These are phyloP conservation scores for Setipinna tenuifilis DNA, from an alignment of 2,797 vertebrate genomes.

Conservation along the genomic window DNA sequence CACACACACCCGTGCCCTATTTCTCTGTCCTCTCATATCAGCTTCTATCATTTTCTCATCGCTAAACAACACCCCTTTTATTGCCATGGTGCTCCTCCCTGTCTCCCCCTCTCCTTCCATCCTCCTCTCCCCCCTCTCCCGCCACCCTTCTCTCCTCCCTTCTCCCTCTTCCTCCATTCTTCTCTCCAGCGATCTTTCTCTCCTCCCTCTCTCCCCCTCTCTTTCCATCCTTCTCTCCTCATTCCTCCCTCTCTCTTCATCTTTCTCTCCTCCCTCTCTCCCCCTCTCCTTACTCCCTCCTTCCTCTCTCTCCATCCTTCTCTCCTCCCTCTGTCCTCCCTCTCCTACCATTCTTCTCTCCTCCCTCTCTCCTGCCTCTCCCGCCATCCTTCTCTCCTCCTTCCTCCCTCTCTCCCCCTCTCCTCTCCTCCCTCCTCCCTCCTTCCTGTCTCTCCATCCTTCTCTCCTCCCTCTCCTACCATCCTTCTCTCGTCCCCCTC, in stretches of 20 bases:
- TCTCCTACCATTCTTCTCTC: neutral
- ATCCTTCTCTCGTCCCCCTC: neutral
- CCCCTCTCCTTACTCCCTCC: no score
- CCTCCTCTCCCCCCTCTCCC: no score
- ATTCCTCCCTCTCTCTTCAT: no score
- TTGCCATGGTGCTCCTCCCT: neutral
- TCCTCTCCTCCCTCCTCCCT: neutral
- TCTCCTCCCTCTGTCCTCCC: neutral
- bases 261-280: neutral
- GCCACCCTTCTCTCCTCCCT: neutral
- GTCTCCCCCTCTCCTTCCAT: neutral
- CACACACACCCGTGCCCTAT: neutral
- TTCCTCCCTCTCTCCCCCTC: no score
- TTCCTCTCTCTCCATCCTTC: neutral
- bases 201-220: conserved; percentile 6
- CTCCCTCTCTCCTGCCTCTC: neutral
- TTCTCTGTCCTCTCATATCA: neutral
- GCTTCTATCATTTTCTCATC: neutral
- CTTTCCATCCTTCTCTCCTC: neutral
- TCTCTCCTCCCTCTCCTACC: neutral
- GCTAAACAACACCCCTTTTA: neutral
- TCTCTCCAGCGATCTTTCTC: neutral
- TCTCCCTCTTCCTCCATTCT: neutral
- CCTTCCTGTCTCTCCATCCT: neutral
- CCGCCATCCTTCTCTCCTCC: neutral